Percentiles rank a stretch among this genome's conserved stretches.
Conservation (phyloP, 2,113 vertebrate species). For the Anarhynchus alexandrinus region DNA sequence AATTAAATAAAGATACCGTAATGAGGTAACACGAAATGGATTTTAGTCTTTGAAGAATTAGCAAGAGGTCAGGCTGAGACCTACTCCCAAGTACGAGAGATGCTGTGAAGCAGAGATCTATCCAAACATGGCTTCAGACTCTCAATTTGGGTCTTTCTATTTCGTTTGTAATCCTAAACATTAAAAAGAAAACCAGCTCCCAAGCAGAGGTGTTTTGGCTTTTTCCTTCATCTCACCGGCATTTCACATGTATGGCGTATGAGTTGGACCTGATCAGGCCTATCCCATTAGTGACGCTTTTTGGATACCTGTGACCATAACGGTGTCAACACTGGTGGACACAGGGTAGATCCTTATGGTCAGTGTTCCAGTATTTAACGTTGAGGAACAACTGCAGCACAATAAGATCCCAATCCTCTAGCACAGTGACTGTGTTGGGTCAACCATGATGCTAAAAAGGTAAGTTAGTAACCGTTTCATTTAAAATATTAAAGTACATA, state of each 20-base stretch:
- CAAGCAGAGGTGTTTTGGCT: not conserved
- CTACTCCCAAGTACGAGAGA: not conserved
- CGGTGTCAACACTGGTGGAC: accelerated
- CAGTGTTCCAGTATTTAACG: not conserved
- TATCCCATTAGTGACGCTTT: not conserved
- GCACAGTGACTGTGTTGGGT: not conserved
- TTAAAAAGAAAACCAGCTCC: not conserved
- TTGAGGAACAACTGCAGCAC: not conserved
- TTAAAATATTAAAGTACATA: not conserved
- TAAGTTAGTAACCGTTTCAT: not conserved
- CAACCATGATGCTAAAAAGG: not conserved
- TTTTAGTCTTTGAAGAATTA: not conserved
- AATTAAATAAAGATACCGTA: not conserved
- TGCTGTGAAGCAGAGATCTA: not conserved
- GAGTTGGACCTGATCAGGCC: not conserved
- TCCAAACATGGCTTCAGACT: not conserved
- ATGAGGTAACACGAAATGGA: not conserved
- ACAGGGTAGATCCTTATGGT: not conserved
- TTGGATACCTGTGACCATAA: not conserved
- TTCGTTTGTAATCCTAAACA: not conserved
- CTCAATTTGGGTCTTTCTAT: not conserved
- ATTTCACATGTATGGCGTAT: not conserved
- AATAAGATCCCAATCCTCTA: not conserved
- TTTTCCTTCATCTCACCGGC: not conserved
- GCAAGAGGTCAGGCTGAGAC: not conserved